These are phyloP conservation scores for Phenganax subtilis DNA, from an alignment of 92 coral and sea anemone genomes.

Conservation along the genomic window DNA sequence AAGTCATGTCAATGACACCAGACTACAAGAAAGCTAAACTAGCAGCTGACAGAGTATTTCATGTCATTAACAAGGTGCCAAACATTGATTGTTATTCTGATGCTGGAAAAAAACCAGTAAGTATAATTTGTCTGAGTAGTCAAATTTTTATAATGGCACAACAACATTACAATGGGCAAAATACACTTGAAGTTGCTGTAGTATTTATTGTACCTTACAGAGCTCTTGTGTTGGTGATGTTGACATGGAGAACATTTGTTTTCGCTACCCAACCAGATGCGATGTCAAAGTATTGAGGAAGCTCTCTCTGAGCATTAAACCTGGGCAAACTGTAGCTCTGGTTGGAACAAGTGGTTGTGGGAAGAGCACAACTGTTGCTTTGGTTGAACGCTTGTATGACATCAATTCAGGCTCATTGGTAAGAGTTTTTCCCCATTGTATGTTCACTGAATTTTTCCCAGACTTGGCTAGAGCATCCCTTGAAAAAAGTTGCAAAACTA, in stretches of 20 bases:
- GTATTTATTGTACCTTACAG: background rate
- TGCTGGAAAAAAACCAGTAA: constrained; percentile 71
- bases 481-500: too few species aligned
- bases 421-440: constrained; percentile 15
- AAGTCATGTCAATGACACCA: constrained; percentile 71
- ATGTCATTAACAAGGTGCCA: constrained; percentile 65
- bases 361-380: constrained; percentile 84
- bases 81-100: constrained; percentile 74
- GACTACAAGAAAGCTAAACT: constrained; percentile 81
- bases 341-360: constrained; percentile 98
- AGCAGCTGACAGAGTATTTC: constrained; percentile 85
- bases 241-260: constrained; percentile 66
- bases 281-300: constrained; percentile 82
- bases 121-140: background rate
- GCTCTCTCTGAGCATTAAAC: constrained; percentile 53
- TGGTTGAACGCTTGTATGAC: constrained; percentile 90
- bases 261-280: constrained; percentile 83
- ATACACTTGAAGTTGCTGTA: too few species aligned
- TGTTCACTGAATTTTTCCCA: background rate
- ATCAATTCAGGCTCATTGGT: constrained; percentile 85
- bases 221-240: constrained; percentile 51
- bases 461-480: background rate
- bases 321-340: constrained; percentile 88
- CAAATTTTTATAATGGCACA: background rate
- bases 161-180: background rate